phyloP scores from a whole-genome alignment of 1,140 invertebrate species.

The Streblospio benedicti region DNA sequence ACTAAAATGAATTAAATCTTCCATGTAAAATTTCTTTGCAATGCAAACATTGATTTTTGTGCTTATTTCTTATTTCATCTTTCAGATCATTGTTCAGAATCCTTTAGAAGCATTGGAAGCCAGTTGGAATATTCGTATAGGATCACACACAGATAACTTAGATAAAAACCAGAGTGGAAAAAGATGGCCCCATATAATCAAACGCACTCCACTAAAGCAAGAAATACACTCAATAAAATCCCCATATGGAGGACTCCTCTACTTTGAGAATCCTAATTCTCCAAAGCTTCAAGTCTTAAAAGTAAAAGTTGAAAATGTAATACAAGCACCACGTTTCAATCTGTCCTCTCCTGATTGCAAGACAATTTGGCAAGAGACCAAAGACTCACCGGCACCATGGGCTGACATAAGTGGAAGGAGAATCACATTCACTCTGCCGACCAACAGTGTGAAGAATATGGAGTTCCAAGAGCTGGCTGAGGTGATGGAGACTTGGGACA shows the following conservation, averaged over 20 bases:
- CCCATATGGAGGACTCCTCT: constrained; percentile 13
- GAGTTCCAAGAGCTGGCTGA: constrained; percentile 10
- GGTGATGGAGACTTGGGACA: constrained; percentile 21
- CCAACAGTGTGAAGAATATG: constrained; percentile 17
- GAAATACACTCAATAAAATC: not conserved
- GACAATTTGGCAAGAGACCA: constrained; percentile 5
- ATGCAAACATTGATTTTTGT: too few species aligned
- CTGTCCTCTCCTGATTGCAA: not conserved
- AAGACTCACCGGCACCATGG: constrained; percentile 22
- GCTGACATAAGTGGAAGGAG: constrained; percentile 23
- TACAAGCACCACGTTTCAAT: constrained; percentile 7
- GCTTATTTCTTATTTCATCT: too few species aligned
- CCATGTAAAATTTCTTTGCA: too few species aligned
- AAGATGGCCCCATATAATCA: not conserved
- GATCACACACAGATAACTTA: not conserved
- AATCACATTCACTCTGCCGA: constrained; percentile 24
- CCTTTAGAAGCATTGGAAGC: not conserved
- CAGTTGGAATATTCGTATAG: not conserved
- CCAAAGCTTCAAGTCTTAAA: too few species aligned
- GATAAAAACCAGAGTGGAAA: not conserved
- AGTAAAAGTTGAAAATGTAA: constrained; percentile 3
- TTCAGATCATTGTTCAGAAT: too few species aligned
- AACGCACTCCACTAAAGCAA: not conserved
- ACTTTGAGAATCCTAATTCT: constrained; percentile 6
- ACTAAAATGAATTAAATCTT: too few species aligned